These are phyloP conservation scores for Cataglyphis rosenhaueri DNA, from an alignment of 2,888 invertebrate genomes.

Conservation along the genomic window DNA sequence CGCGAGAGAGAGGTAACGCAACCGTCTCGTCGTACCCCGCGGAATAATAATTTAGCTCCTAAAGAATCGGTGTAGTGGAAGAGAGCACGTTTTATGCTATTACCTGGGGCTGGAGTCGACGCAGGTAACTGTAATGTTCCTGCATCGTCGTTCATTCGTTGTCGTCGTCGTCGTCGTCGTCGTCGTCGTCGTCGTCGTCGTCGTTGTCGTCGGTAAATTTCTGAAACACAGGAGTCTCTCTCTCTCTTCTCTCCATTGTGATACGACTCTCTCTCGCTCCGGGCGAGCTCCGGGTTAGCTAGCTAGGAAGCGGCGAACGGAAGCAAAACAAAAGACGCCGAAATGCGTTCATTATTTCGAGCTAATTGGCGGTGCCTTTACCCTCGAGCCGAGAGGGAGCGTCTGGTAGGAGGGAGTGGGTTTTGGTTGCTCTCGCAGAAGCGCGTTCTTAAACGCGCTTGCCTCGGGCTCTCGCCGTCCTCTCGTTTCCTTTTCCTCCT, in stretches of 20 bases:
- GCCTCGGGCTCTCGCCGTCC: constrained; percentile 64
- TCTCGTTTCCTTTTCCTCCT: background rate
- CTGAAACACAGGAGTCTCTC: constrained; percentile 72
- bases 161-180: constrained; percentile 34
- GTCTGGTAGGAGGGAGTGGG: constrained; percentile 56
- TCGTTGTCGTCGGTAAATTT: constrained; percentile 68
- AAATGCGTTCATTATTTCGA: constrained; percentile 85
- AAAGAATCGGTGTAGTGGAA: constrained; percentile 46
- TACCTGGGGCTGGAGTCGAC: constrained; percentile 47
- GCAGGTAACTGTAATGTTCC: constrained; percentile 61
- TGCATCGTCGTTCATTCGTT: constrained; percentile 43
- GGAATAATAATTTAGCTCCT: constrained; percentile 47
- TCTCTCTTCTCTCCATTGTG: constrained; percentile 73
- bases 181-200: constrained; percentile 34
- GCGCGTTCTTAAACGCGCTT: constrained; percentile 66
- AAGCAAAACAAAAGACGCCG: constrained; percentile 84
- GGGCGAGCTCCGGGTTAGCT: constrained; percentile 78
- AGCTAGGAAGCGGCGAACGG: constrained; percentile 79
- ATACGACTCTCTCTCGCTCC: constrained; percentile 75
- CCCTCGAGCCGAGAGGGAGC: constrained; percentile 75
- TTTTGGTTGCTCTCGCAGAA: constrained; percentile 57
- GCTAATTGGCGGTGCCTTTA: constrained; percentile 85
- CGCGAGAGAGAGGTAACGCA: constrained; percentile 13
- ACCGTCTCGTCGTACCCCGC: constrained; percentile 13
- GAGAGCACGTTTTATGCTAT: constrained; percentile 44